phyloP scores from a whole-genome alignment of 35 echinoderm and acorn worm genomes.

The Stichopus chloronotus region DNA sequence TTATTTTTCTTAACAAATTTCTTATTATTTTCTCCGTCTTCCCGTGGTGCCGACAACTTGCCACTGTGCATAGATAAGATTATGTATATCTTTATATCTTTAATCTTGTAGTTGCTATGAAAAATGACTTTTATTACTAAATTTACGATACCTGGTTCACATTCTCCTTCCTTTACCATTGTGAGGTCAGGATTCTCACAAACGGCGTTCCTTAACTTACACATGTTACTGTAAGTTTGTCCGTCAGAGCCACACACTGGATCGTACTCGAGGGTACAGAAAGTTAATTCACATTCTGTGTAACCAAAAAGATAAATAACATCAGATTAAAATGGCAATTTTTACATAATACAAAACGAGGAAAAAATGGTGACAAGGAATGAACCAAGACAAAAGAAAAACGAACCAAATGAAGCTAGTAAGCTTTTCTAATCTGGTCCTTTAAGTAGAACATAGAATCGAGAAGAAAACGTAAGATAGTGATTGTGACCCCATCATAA shows the following conservation, averaged over 20 bases:
- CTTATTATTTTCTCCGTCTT: neutral
- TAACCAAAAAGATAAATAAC: neutral
- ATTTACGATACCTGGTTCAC: slow-evolving; percentile 29
- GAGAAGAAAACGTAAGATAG: too few species aligned
- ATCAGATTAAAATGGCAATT: neutral
- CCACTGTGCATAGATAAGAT: neutral
- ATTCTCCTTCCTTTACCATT: slow-evolving; percentile 26
- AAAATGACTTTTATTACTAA: neutral
- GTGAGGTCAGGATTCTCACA: slow-evolving; percentile 11
- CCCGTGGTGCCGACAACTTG: slow-evolving; percentile 13
- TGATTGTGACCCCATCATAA: too few species aligned
- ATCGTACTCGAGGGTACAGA: slow-evolving; percentile 4
- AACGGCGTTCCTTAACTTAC: slow-evolving; percentile 2
- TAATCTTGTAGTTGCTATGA: neutral
- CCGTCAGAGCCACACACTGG: slow-evolving; percentile 54
- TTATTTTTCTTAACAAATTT: slow-evolving; percentile 21
- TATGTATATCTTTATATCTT: neutral
- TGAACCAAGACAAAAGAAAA: too few species aligned
- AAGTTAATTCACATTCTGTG: slow-evolving; percentile 7
- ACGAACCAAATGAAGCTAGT: too few species aligned
- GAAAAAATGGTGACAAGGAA: too few species aligned
- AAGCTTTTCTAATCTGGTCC: too few species aligned
- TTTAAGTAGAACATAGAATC: too few species aligned
- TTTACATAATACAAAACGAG: too few species aligned
- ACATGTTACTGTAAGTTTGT: slow-evolving; percentile 38